Evolutionary conservation across 2,888 invertebrate species (phyloP).

Genomic region (Vesta saturnalis): DNA sequence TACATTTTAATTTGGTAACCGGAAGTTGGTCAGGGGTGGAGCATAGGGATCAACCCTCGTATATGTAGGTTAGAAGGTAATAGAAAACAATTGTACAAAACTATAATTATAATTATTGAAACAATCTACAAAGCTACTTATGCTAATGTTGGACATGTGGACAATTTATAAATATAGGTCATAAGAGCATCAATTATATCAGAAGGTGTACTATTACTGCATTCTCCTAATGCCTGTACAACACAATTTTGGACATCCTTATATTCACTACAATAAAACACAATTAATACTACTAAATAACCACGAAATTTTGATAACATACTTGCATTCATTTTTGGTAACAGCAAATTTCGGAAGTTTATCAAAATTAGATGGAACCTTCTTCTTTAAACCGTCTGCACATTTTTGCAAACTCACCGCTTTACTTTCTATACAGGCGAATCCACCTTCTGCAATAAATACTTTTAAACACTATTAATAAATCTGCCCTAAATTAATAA

Average conservation of each 20-base stretch:
- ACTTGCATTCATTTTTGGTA: conserved; percentile 12
- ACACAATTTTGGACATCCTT: conserved; percentile 68
- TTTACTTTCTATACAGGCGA: conserved; percentile 10
- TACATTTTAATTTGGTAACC: no score
- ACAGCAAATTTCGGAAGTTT: conserved; percentile 12
- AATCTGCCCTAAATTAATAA: background rate
- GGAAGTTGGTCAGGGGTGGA: no score
- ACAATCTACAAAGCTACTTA: no score
- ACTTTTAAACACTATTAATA: conserved; percentile 2
- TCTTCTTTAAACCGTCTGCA: background rate
- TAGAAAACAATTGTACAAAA: no score
- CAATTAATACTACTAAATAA: background rate
- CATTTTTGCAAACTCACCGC: conserved; percentile 11
- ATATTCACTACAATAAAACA: conserved; percentile 64
- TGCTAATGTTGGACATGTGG: conserved; percentile 65
- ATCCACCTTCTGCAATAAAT: conserved; percentile 21
- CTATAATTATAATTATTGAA: no score
- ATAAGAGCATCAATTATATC: conserved; percentile 83
- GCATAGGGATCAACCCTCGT: no score
- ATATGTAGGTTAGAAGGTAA: no score
- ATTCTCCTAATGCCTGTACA: conserved; percentile 71
- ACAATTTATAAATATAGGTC: conserved; percentile 73
- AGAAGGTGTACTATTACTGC: conserved; percentile 78
- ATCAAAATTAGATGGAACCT: conserved; percentile 1
- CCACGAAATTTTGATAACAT: background rate